phyloP scores from a whole-genome alignment of 2,888 invertebrate species.

The Perizoma affinitatum region DNA sequence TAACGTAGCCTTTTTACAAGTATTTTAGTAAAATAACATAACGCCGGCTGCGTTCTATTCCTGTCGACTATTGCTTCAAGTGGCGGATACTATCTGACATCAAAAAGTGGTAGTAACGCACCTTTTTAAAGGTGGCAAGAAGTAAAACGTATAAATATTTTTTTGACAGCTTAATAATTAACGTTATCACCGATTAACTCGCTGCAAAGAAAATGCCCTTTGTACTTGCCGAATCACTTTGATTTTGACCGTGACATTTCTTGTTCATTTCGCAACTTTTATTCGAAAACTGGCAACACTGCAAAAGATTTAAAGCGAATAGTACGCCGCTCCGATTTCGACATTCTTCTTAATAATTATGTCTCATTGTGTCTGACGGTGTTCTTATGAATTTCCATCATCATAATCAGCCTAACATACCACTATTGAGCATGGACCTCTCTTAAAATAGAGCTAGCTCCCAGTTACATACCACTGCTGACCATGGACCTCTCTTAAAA shows the following conservation, averaged over 20 bases:
- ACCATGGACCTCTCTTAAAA: too few relatives aligned
- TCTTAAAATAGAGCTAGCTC: too few relatives aligned
- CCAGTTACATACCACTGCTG: too few relatives aligned
- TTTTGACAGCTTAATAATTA: conserved; percentile 25
- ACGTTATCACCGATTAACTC: conserved; percentile 22
- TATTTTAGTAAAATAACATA: too few relatives aligned
- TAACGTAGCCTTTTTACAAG: too few relatives aligned
- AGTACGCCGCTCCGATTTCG: conserved; percentile 66
- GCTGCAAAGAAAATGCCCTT: conserved; percentile 54
- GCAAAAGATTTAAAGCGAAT: conserved; percentile 58
- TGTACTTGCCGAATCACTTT: conserved; percentile 56
- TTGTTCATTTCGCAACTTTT: conserved; percentile 58
- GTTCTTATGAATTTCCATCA: conserved; percentile 9
- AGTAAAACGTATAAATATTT: conserved; percentile 34
- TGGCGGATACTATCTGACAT: too few relatives aligned
- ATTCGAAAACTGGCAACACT: conserved; percentile 56
- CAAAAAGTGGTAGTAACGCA: neutral
- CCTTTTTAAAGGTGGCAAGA: conserved; percentile 15
- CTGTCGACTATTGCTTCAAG: too few relatives aligned
- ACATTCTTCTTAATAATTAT: conserved; percentile 60
- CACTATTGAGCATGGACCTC: too few relatives aligned
- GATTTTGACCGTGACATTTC: conserved; percentile 75
- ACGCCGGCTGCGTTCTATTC: too few relatives aligned
- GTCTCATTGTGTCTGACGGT: conserved; percentile 25
- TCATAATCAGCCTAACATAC: too few relatives aligned